Evolutionary conservation across 2,888 invertebrate species (phyloP), one percentile per base, ranked within the genome.

Genomic region (Pseudococcus viburni): DNA sequence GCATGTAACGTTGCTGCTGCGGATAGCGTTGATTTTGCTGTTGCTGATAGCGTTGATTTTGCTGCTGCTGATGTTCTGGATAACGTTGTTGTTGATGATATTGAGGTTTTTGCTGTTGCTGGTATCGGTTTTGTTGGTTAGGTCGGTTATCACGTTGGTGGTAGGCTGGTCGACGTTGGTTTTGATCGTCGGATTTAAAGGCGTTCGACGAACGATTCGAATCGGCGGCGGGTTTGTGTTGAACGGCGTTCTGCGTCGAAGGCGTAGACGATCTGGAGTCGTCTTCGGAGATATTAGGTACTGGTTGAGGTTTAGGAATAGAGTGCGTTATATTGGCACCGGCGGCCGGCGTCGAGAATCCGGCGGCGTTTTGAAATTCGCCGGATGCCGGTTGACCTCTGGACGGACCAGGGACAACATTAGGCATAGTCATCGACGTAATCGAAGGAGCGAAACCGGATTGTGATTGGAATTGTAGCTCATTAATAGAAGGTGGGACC

Each of bases 181-280:
- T 80, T 80, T 88, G 88, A 11, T 88, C 88, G 55, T 88, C 88
- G 55, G 85, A 85, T 19, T 39, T 83, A 39, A n/a, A 39, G 17
- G 86, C 46, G 15, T 73, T 26, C 19, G 3, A 33, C 17, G 15
- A 33, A 39, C 87, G 87, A 85, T 26, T 55, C 17, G 48, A 22
- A 7, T 77, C 59, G 11, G 48, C 83, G 73, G 48, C 7, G 42
- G 3, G 83, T 55, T 88, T 88, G 17, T 83, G 80, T 12, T 83
- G 80, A 83, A 83, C 46, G 19, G 88, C 88, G 83, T 89, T 89
- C 12, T 88, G 83, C 55, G 94, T 90, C 94, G 95, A 95, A 12
- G 97, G 96, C 0, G 96, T 96, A 89, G 95, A 95, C 87, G 96
- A 96, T 88, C 96, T 94, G n/a, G 88, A 88, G n/a, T 42, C 88